Conservation (phyloP, 64 coral and sea anemone species). For the Orbicella faveolata region DNA sequence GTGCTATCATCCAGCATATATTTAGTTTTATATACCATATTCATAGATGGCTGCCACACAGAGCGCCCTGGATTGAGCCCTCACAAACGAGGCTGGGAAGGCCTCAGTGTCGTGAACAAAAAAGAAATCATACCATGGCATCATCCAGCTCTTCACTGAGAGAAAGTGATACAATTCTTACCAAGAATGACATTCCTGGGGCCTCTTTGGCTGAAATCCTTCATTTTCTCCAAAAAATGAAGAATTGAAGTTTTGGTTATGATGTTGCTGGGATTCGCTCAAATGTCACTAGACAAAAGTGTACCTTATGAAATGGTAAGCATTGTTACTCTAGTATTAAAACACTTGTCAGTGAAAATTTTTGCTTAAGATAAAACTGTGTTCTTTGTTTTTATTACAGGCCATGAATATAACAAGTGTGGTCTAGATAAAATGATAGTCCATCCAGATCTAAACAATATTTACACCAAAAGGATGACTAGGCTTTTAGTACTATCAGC, state of each 20-base stretch:
- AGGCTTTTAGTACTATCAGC: background rate
- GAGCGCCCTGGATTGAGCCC: background rate
- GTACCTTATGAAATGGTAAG: background rate
- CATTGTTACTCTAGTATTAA: background rate
- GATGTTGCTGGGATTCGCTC: background rate
- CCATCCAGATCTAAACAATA: constrained; percentile 52
- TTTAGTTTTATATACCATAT: too few relatives aligned
- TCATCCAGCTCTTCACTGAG: background rate
- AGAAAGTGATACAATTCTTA: background rate
- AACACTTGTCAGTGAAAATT: background rate
- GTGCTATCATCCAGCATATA: too few relatives aligned
- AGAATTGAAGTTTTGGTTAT: constrained; percentile 2
- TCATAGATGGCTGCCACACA: too few relatives aligned
- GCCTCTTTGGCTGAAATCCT: background rate
- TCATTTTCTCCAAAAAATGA: background rate
- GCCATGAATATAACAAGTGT: constrained; percentile 43
- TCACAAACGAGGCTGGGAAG: background rate
- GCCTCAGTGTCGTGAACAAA: background rate
- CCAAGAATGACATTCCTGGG: background rate
- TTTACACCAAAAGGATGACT: constrained; percentile 33
- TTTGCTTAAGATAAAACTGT: background rate
- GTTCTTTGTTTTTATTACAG: constrained; percentile 35
- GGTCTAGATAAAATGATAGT: constrained; percentile 55
- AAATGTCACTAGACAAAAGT: background rate
- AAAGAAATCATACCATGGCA: background rate